Base-by-base conservation (phyloP, 2,888 invertebrate genomes). In the Pilophorus perplexus region DNA sequence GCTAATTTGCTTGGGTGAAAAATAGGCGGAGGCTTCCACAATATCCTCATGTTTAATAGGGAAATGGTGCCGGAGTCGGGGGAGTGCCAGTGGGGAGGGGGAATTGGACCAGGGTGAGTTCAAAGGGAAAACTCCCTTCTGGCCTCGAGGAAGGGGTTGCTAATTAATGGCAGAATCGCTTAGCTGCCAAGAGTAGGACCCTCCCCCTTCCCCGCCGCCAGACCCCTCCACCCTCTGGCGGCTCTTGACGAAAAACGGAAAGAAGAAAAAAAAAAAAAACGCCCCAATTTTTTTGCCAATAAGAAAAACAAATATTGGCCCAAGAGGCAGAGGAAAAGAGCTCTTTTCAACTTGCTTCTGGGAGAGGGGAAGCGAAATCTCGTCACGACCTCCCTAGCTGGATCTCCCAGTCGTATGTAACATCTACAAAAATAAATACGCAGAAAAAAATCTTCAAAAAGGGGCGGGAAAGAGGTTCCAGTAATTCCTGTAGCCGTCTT, bases 261-360 rank as follows among this genome's bases (percentile, higher is more conserved):
- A n/a, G n/a, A 33, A 33, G 12, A 33, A 12, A 8, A 12, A 33
- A 33, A 33, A 33, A 33, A 33, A 33, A 33, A 33, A 33, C 6
- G 12, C 38, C 38, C 55, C 37, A 3, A 55, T 3, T 55, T 55
- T 59, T 59, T 42, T 28, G 59, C 66, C 66, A 59, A 64, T 64
- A 64, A 64, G 64, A 64, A 64, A 64, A 64, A 64, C 64, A 64
- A 64, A 64, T 64, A 64, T 64, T 64, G 64, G 64, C 25, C 22
- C 8, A 37, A 37, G 64, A 5, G 42, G 42, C 40, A 8, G 42
- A 23, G 42, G 59, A 42, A 59, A 59, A 48, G 48, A 48, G 48
- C 8, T 18, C 14, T 42, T 59, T 59, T 59, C 40, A 59, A 59
- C 59, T 42, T 33, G 33, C 33, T 33, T 33, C 33, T 6, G 33